Evolutionary conservation across 92 coral and sea anemone genomes (phyloP).

Genomic region (Muricea muricata): DNA sequence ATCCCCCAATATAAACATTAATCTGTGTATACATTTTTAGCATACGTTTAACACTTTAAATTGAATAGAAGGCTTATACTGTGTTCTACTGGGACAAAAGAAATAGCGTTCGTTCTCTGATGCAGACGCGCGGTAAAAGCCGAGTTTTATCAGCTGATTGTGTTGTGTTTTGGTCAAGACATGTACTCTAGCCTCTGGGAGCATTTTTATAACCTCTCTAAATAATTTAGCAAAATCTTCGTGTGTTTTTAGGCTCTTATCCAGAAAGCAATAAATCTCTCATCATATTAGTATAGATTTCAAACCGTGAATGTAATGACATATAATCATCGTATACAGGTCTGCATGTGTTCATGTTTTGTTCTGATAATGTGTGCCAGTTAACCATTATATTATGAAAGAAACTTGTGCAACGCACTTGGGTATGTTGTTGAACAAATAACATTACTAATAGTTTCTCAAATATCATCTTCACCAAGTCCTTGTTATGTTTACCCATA

Average conservation of each 20-base stretch:
- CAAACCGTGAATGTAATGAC: not conserved
- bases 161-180: conserved; percentile 32
- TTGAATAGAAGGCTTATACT: not conserved
- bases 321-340: not conserved
- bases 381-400: not conserved
- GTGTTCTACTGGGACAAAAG: conserved; percentile 11
- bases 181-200: conserved; percentile 4
- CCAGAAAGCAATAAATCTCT: not conserved
- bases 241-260: not conserved
- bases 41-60: conserved; percentile 13
- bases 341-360: not conserved
- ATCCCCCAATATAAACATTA: not conserved
- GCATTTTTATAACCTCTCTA: not conserved
- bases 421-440: too few relatives aligned
- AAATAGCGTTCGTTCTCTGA: not conserved
- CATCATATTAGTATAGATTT: not conserved
- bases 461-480: not conserved
- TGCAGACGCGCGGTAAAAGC: conserved; percentile 29
- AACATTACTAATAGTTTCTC: not conserved
- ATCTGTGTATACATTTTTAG: conserved; percentile 19
- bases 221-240: not conserved
- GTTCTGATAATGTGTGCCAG: too few relatives aligned
- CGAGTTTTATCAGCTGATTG: conserved; percentile 32
- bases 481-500: not conserved
- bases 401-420: not conserved